Evolutionary conservation across 2,113 vertebrate species (phyloP).

Genomic region (Trachemys scripta): DNA sequence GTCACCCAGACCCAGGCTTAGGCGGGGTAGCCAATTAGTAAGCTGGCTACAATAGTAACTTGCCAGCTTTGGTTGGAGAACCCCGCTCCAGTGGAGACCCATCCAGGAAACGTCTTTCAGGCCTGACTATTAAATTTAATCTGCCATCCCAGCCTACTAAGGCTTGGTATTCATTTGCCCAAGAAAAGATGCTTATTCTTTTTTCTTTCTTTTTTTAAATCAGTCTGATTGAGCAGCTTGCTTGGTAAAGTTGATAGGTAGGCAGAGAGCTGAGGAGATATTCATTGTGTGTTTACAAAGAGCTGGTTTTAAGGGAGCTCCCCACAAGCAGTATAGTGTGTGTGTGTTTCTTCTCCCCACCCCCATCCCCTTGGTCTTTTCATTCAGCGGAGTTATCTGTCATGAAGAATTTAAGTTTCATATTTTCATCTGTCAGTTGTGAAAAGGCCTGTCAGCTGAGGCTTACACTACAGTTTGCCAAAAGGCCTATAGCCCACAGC

Average conservation of each 20-base stretch:
- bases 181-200: constrained; percentile 68
- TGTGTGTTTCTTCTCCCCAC: constrained; percentile 9
- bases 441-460: constrained; percentile 98
- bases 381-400: constrained; percentile 92
- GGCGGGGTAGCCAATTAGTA: constrained; percentile 82
- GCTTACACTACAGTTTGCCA: constrained; percentile 94
- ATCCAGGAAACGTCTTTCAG: constrained; percentile 95
- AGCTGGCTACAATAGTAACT: constrained; percentile 82
- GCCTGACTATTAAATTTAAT: constrained; percentile 91
- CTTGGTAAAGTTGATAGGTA: constrained; percentile 64
- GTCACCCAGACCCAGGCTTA: constrained; percentile 83
- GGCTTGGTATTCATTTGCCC: constrained; percentile 71
- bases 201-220: neutral
- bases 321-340: neutral
- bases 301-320: constrained; percentile 65
- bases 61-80: constrained; percentile 83
- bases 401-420: constrained; percentile 98
- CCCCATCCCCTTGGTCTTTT: constrained; percentile 76
- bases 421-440: constrained; percentile 94
- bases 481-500: constrained; percentile 89
- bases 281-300: constrained; percentile 63
- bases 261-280: constrained; percentile 62
- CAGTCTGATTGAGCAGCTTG: constrained; percentile 58
- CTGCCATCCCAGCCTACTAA: constrained; percentile 77
- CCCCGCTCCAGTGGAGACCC: constrained; percentile 77